phyloP scores from a whole-genome alignment of 2,113 vertebrate species.

The Sinocyclocheilus maitianheensis region DNA sequence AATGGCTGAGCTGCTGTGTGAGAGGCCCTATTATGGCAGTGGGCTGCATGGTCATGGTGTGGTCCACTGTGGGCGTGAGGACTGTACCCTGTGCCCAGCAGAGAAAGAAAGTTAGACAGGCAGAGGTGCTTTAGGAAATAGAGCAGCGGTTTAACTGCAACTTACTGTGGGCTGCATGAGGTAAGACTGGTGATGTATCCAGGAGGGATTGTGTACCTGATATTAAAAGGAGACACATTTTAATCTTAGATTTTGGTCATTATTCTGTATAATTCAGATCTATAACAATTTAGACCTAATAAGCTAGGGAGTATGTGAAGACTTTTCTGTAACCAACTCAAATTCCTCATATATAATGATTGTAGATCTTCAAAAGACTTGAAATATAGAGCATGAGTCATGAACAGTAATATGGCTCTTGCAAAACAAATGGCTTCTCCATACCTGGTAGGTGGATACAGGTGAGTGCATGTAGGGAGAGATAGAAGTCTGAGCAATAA shows the following conservation, averaged over 20 bases:
- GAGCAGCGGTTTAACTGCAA: slow-evolving; percentile 7
- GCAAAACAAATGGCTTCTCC: background rate
- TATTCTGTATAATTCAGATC: background rate
- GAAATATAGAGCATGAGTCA: background rate
- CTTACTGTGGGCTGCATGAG: slow-evolving; percentile 92
- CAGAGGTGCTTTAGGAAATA: background rate
- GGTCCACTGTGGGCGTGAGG: slow-evolving; percentile 86
- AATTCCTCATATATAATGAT: too few species aligned
- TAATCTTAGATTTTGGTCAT: background rate
- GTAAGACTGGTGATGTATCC: slow-evolving; percentile 91
- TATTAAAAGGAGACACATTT: slow-evolving; percentile 1
- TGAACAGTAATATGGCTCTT: background rate
- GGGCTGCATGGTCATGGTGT: slow-evolving; percentile 87
- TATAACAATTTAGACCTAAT: background rate
- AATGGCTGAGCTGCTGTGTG: slow-evolving; percentile 87
- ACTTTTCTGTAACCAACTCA: background rate
- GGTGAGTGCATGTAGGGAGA: slow-evolving; percentile 89
- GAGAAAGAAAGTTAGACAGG: background rate
- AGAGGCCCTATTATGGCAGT: slow-evolving; percentile 87
- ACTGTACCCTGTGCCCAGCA: slow-evolving; percentile 79
- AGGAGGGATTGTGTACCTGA: slow-evolving; percentile 86
- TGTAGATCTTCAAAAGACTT: too few species aligned
- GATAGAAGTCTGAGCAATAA: slow-evolving; percentile 85
- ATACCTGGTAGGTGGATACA: slow-evolving; percentile 89
- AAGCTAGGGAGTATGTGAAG: background rate